Percentiles rank a stretch among this genome's conserved stretches.
Evolutionary conservation across 2,113 vertebrate species (phyloP).

Genomic region (Oenanthe melanoleuca): DNA sequence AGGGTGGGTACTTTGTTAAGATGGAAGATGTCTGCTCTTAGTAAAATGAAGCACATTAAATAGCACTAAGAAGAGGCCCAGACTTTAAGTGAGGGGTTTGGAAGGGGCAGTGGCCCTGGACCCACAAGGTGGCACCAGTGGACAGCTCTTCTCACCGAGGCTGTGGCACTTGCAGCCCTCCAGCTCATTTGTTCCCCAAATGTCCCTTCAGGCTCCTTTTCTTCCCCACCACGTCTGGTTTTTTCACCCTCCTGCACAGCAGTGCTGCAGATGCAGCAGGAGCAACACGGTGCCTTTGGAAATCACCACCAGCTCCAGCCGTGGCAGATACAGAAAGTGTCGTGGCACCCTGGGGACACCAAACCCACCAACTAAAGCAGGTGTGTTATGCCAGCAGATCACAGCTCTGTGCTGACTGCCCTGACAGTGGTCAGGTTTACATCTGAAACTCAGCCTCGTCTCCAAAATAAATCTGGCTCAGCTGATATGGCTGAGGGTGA

Average conservation of each 20-base stretch:
- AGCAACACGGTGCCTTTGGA: not conserved
- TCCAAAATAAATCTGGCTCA: not conserved
- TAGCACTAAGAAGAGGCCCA: not conserved
- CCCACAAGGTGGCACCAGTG: slow-evolving; percentile 58
- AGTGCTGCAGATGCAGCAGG: not conserved
- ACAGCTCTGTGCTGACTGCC: no score
- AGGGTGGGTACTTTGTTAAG: not conserved
- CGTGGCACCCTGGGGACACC: rapidly evolving
- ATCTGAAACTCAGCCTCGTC: not conserved
- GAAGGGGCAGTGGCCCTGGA: not conserved
- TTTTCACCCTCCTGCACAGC: not conserved
- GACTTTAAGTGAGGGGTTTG: not conserved
- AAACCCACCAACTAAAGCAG: not conserved
- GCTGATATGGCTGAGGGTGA: not conserved
- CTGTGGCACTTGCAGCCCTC: not conserved
- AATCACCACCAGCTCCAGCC: not conserved
- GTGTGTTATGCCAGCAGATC: not conserved
- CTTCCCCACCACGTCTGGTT: not conserved
- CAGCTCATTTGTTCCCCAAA: not conserved
- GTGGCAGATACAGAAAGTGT: not conserved
- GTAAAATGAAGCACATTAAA: not conserved
- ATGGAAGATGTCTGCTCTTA: not conserved
- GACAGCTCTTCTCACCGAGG: not conserved
- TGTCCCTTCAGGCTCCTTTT: rapidly evolving
- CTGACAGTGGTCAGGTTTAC: not conserved